Evolutionary conservation across 2,113 vertebrate genomes (phyloP).

Genomic region (Dicrurus megarhynchus): DNA sequence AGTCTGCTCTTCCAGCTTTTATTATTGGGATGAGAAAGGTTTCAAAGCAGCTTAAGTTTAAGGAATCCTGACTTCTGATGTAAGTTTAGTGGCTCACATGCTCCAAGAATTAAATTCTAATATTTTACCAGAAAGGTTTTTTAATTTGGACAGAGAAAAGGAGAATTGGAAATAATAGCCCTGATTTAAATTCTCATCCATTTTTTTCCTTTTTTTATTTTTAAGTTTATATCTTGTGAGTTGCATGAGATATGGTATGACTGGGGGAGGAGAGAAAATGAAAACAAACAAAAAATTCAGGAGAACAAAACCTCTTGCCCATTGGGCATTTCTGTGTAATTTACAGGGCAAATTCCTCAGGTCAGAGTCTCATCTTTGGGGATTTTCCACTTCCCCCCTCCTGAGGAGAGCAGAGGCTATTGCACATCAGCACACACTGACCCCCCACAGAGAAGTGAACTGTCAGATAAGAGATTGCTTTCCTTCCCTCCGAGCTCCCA

Average conservation of each 20-base stretch:
- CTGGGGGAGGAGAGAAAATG: background rate
- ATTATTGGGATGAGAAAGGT: background rate
- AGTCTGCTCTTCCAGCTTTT: background rate
- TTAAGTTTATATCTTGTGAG: background rate
- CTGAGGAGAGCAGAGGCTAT: background rate
- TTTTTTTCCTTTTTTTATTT: background rate
- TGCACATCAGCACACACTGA: background rate
- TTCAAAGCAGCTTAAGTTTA: background rate
- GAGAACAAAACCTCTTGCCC: background rate
- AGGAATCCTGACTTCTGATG: background rate
- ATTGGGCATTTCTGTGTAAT: background rate
- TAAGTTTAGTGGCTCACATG: background rate
- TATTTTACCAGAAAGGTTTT: background rate
- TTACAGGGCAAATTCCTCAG: background rate
- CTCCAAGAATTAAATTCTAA: background rate
- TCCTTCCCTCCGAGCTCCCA: background rate
- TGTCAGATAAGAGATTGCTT: background rate
- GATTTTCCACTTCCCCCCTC: constrained; percentile 17
- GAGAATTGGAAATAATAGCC: background rate
- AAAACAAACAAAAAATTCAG: background rate
- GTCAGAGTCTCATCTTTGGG: background rate
- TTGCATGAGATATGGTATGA: background rate
- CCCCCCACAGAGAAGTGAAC: background rate
- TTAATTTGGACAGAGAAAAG: background rate
- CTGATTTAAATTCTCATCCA: background rate